Percentiles rank a stretch among this genome's conserved stretches.
These are phyloP conservation scores for Melanotaenia boesemani DNA, from an alignment of 2,797 vertebrate genomes.

Conservation along the genomic window DNA sequence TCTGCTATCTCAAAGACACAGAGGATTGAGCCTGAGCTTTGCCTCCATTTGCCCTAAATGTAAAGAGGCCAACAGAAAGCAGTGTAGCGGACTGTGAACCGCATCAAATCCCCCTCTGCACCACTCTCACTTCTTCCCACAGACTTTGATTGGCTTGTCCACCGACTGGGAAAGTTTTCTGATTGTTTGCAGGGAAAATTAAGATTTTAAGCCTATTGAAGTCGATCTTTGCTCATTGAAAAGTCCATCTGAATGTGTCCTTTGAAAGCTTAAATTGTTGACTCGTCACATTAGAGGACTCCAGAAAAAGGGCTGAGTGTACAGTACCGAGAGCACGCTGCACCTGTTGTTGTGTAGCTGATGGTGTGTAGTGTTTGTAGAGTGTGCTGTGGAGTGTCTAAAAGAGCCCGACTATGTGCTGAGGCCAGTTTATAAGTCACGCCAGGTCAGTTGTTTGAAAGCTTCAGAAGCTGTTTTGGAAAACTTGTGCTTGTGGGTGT, in stretches of 20 bases:
- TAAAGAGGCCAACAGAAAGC: constrained; percentile 81
- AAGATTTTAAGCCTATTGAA: constrained; percentile 89
- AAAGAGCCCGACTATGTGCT: not conserved
- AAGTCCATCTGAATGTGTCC: constrained; percentile 82
- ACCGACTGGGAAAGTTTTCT: constrained; percentile 81
- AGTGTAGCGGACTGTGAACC: constrained; percentile 87
- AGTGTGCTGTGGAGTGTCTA: constrained; percentile 53
- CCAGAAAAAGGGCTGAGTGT: constrained; percentile 43
- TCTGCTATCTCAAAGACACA: constrained; percentile 75
- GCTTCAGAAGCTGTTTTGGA: constrained; percentile 12
- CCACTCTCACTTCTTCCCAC: constrained; percentile 75
- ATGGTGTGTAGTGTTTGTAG: constrained; percentile 46
- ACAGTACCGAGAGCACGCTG: constrained; percentile 64
- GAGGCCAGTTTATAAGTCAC: constrained; percentile 48
- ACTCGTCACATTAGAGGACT: constrained; percentile 66
- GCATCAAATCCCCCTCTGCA: constrained; percentile 84
- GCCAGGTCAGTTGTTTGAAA: constrained; percentile 8
- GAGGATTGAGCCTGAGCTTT: constrained; percentile 78
- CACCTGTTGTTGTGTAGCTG: constrained; percentile 68
- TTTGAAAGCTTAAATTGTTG: constrained; percentile 76
- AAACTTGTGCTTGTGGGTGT: not conserved
- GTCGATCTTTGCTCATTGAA: constrained; percentile 83
- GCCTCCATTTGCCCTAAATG: constrained; percentile 80
- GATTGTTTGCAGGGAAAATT: constrained; percentile 86
- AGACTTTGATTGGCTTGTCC: constrained; percentile 82